Conservation (phyloP, 2,797 vertebrate species). For the Rallus crepitans region DNA sequence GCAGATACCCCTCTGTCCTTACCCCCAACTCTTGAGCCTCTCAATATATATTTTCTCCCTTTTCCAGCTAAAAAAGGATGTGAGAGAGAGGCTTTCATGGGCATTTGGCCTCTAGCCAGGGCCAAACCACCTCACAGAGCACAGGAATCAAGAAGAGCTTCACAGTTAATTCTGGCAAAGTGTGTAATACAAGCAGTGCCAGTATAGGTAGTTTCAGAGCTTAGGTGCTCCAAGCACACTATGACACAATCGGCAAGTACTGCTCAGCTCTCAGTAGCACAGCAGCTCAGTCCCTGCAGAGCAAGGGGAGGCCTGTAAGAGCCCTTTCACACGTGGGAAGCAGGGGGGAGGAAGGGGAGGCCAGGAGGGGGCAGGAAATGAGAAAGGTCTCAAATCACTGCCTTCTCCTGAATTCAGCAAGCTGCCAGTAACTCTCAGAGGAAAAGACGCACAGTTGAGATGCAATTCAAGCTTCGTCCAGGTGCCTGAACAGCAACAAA, state of each 20-base stretch:
- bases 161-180: conserved; percentile 26
- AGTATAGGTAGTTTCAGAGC: background rate
- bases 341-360: background rate
- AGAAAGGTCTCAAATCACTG: background rate
- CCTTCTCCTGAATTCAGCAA: background rate
- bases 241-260: background rate
- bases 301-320: background rate
- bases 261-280: background rate
- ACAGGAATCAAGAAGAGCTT: conserved; percentile 11
- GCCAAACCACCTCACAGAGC: background rate
- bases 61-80: no score
- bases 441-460: background rate
- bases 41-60: no score
- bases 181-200: background rate
- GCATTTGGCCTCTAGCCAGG: no score
- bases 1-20: no score
- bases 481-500: background rate
- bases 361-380: background rate
- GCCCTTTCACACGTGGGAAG: background rate
- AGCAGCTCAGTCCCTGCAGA: conserved; percentile 3
- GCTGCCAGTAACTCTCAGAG: background rate
- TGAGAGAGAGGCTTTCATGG: no score
- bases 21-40: no score
- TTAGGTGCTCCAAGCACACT: background rate
- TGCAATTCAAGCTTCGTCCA: background rate